A percentile compares a stretch with the other conserved stretches of the same genome.
These are phyloP conservation scores for Caenorhabditis zanzibari DNA, from an alignment of 2,888 invertebrate species.

Conservation along the genomic window DNA sequence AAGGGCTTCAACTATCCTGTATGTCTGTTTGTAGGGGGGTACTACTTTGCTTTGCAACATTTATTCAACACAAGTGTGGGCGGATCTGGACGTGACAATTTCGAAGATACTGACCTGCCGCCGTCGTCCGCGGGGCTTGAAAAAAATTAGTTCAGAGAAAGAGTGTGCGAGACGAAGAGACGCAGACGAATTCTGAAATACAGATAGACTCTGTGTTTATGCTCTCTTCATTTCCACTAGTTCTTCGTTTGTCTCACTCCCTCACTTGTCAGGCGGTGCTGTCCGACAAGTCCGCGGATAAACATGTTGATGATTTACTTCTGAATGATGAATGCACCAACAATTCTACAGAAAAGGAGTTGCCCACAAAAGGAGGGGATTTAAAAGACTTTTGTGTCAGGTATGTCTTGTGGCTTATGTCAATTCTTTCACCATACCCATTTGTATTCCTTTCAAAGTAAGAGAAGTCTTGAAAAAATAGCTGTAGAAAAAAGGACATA, in stretches of 20 bases:
- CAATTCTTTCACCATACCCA: neutral
- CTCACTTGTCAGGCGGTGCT: slow-evolving; percentile 31
- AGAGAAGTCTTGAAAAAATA: neutral
- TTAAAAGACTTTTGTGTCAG: slow-evolving; percentile 22
- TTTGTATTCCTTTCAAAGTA: neutral
- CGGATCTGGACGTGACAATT: slow-evolving; percentile 57
- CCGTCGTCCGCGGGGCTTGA: slow-evolving; percentile 10
- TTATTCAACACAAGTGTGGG: slow-evolving; percentile 44
- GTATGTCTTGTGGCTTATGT: neutral
- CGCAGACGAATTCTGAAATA: slow-evolving; percentile 53
- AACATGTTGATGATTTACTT: slow-evolving; percentile 62
- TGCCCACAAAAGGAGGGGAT: slow-evolving; percentile 12
- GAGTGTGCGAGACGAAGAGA: slow-evolving; percentile 19
- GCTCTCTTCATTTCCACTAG: slow-evolving; percentile 26
- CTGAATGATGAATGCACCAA: slow-evolving; percentile 35
- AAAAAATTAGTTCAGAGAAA: slow-evolving; percentile 24
- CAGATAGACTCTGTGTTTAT: slow-evolving; percentile 64
- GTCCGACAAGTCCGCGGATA: slow-evolving; percentile 59
- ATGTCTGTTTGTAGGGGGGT: slow-evolving; percentile 14
- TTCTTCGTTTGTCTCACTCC: slow-evolving; percentile 9
- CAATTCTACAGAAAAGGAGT: slow-evolving; percentile 30
- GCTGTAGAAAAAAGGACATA: neutral
- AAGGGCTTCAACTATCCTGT: slow-evolving; percentile 43
- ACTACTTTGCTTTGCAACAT: slow-evolving; percentile 39
- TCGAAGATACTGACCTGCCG: slow-evolving; percentile 33